Percentiles rank a stretch among this genome's conserved stretches.
Conservation (phyloP, 2,888 invertebrate genomes). For the Panopea generosa region DNA sequence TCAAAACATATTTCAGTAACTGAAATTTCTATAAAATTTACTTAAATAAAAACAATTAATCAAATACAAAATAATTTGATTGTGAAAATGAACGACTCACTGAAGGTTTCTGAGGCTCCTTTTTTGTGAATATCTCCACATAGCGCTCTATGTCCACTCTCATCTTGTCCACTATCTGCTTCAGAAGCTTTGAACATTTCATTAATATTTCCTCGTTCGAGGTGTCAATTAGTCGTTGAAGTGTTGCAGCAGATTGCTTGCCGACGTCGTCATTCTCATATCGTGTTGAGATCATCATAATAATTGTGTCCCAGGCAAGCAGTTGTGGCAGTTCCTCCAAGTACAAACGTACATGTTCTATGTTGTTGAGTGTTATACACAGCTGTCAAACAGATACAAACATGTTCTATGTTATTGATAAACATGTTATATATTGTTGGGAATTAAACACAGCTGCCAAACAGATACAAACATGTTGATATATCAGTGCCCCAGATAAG, state of each 20-base stretch:
- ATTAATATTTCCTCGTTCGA: slow-evolving; percentile 76
- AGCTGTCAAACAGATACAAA: too few species aligned
- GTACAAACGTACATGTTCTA: slow-evolving; percentile 81
- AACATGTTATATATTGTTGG: too few species aligned
- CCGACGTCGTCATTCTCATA: slow-evolving; percentile 77
- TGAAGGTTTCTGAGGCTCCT: slow-evolving; percentile 72
- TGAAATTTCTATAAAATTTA: too few species aligned
- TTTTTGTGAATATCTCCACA: slow-evolving; percentile 75
- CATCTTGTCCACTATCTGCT: slow-evolving; percentile 78
- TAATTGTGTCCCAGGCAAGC: slow-evolving; percentile 74
- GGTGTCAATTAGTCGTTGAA: slow-evolving; percentile 69
- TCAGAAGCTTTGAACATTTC: slow-evolving; percentile 69
- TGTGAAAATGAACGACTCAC: slow-evolving; percentile 75
- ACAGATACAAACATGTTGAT: too few species aligned
- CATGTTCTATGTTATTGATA: too few species aligned
- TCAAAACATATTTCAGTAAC: too few species aligned
- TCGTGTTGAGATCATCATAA: slow-evolving; percentile 66
- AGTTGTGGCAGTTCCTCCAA: slow-evolving; percentile 75
- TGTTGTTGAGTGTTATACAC: slow-evolving; percentile 83
- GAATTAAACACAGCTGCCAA: too few species aligned
- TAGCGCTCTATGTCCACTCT: slow-evolving; percentile 73
- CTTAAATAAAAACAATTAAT: too few species aligned
- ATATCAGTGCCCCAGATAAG: too few species aligned
- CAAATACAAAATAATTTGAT: too few species aligned
- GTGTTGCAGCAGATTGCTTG: slow-evolving; percentile 65